Percentiles rank a stretch among this genome's conserved stretches.
These are phyloP conservation scores for Grammomys surdaster DNA, from an alignment of 2,113 vertebrate species.

Conservation along the genomic window DNA sequence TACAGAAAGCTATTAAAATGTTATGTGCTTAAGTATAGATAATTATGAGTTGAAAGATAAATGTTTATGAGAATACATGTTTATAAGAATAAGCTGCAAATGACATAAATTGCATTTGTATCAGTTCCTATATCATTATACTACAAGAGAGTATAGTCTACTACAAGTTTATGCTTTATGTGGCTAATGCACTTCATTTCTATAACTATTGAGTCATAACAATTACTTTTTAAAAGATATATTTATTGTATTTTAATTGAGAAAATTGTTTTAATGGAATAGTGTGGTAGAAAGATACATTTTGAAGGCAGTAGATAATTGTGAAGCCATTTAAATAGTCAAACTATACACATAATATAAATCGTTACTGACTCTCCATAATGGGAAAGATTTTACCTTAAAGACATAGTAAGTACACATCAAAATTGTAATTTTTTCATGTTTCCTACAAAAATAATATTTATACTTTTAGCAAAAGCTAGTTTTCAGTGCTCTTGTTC, in stretches of 20 bases:
- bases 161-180: background rate
- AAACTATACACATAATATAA: background rate
- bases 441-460: background rate
- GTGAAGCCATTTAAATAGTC: background rate
- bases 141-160: background rate
- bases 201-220: background rate
- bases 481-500: constrained; percentile 16
- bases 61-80: background rate
- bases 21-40: background rate
- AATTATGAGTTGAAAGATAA: background rate
- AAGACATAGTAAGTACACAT: background rate
- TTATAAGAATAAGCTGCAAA: background rate
- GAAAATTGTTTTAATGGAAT: background rate
- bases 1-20: background rate
- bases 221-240: background rate
- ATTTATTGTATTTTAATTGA: background rate
- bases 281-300: background rate
- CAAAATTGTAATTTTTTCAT: background rate
- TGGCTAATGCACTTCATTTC: background rate
- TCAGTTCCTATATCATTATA: background rate
- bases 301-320: constrained; percentile 7
- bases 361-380: background rate
- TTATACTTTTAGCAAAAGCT: background rate
- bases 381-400: background rate
- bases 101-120: background rate